Evolutionary conservation across 2,797 vertebrate genomes (phyloP).

Genomic region (Dermochelys coriacea): DNA sequence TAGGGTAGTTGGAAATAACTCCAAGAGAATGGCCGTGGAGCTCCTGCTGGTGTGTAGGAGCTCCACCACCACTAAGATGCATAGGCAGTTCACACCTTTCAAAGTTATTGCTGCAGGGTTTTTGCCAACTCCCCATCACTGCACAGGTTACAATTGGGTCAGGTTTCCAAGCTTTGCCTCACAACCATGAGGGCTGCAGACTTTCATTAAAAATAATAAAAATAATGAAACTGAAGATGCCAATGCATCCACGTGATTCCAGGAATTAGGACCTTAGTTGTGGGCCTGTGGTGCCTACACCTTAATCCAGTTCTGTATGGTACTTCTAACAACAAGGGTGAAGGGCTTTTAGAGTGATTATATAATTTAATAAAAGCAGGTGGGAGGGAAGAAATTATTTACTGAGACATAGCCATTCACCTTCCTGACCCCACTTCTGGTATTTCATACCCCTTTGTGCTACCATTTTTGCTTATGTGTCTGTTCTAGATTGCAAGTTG

Average conservation of each 20-base stretch:
- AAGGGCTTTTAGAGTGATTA: neutral
- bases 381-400: neutral
- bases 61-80: neutral
- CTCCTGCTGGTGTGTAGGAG: neutral
- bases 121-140: neutral
- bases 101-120: neutral
- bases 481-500: neutral
- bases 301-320: neutral
- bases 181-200: neutral
- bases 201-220: neutral
- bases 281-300: too few species aligned
- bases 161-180: neutral
- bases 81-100: neutral
- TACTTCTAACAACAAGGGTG: neutral
- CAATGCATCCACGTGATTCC: neutral
- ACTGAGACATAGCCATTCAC: neutral
- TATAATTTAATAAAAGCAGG: neutral
- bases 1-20: neutral
- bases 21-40: neutral
- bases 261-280: neutral
- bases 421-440: too few species aligned
- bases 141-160: neutral
- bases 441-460: neutral
- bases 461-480: neutral
- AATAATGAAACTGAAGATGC: neutral